Conservation (phyloP, 2,888 invertebrate species). For the Amiota communis region DNA sequence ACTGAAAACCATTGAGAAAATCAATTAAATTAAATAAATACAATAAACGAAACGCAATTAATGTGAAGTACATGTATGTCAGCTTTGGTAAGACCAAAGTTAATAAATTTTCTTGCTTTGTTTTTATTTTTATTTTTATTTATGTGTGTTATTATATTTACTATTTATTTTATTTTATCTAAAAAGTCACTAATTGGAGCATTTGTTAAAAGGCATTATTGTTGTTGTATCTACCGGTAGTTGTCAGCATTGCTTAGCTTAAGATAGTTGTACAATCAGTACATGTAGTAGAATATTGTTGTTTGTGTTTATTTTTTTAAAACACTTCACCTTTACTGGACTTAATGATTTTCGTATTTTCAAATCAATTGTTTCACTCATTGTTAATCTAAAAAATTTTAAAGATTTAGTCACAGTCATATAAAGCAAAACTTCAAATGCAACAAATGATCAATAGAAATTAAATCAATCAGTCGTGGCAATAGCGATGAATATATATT, state of each 20-base stretch:
- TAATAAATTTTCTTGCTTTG: background rate
- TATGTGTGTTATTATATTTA: background rate
- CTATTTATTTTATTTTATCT: slow-evolving; percentile 31
- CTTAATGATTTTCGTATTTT: slow-evolving; percentile 4
- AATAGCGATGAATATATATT: no score
- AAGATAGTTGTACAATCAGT: background rate
- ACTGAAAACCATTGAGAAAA: no score
- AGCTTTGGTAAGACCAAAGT: background rate
- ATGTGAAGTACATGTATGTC: background rate
- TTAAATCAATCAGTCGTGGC: no score
- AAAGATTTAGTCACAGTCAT: no score
- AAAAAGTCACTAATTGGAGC: slow-evolving; percentile 49
- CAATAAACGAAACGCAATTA: background rate
- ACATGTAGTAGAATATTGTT: background rate
- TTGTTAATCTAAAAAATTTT: background rate
- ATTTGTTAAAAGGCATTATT: slow-evolving; percentile 46
- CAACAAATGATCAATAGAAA: no score
- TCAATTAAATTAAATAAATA: no score
- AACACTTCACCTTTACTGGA: slow-evolving; percentile 9
- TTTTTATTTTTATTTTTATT: background rate
- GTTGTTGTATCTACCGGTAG: background rate
- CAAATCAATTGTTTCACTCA: background rate
- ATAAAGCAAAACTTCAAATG: no score
- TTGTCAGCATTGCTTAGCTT: background rate
- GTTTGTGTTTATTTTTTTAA: background rate